Evolutionary conservation across 2,113 vertebrate genomes (phyloP), one percentile per base, ranked within the genome.

Genomic region (Caretta caretta): DNA sequence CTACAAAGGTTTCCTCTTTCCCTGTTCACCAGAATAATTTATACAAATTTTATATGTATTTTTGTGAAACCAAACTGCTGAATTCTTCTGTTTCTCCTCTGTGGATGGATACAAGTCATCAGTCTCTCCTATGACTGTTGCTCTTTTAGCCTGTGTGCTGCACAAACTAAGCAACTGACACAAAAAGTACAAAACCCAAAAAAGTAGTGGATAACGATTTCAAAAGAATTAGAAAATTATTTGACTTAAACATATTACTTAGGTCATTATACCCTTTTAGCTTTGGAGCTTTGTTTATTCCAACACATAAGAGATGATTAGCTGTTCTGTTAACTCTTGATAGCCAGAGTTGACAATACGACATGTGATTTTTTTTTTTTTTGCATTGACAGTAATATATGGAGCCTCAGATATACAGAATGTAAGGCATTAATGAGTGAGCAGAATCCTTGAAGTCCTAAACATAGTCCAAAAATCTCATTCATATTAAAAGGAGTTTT

Each of bases 1-100:
- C 5, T 31, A 59, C 14, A 83, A 83, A 42, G 56, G 93, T 93
- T 84, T 97, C 57, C 90, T 91, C 89, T 90, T 80, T 88, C 53
- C 84, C 86, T 51, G 83, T 42, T 89, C 94, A 86, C 84, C 83
- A 88, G 79, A 83, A 42, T 76, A 96, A 96, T 0, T 2, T 4
- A 88, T 82, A 50, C 19, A 31, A 93, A 49, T 42, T 42, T 42
- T 42, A 42, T 42, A 42, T 75, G 25, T 46, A 20, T 53, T 83
- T 42, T 72, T 50, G 84, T 51, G 90, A 86, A 95, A 59, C 10
- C 57, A 57, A 75, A 46, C 53, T 88, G 75, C 82, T 75, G 51
- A 89, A 84, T 93, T 48, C 59, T 59, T 75, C 46, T 56, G 81
- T 38, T 76, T 88, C 83, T 81, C 92, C 83, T 95, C 92, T 29